A percentile compares a stretch with the other conserved stretches of the same genome.
These are phyloP conservation scores for Leptinotarsa undecemlineata DNA, from an alignment of 1,140 invertebrate genomes.

Conservation along the genomic window DNA sequence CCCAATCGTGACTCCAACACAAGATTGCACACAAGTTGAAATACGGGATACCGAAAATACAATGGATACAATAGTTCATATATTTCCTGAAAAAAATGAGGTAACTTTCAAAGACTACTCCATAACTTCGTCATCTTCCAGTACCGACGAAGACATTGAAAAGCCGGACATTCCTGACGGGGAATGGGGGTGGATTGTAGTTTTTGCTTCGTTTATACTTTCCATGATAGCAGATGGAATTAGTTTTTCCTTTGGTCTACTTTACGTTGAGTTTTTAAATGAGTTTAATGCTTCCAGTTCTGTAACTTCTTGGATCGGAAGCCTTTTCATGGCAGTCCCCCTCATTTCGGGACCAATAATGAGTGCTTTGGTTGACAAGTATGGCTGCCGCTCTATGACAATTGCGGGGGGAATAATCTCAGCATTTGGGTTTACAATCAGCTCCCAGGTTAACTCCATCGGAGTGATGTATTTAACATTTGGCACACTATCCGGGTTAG, in stretches of 20 bases:
- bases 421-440: constrained; percentile 78
- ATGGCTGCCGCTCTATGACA: constrained; percentile 83
- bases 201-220: constrained; percentile 79
- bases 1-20: constrained; percentile 20
- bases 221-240: constrained; percentile 95
- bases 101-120: constrained; percentile 32
- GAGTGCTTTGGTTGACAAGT: constrained; percentile 84
- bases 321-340: constrained; percentile 86
- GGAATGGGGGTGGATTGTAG: constrained; percentile 88
- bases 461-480: constrained; percentile 84
- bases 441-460: constrained; percentile 72
- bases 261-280: constrained; percentile 85
- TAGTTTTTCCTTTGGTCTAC: constrained; percentile 88
- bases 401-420: constrained; percentile 79
- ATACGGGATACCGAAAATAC: constrained; percentile 31
- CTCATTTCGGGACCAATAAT: constrained; percentile 84
- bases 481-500: constrained; percentile 82
- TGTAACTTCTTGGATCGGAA: constrained; percentile 86
- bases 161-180: constrained; percentile 69
- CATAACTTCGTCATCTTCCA: constrained; percentile 24
- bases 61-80: constrained; percentile 12
- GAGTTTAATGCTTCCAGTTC: constrained; percentile 82
- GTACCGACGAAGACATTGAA: constrained; percentile 14
- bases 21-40: not conserved
- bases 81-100: constrained; percentile 27